phyloP scores from a whole-genome alignment of 2,888 invertebrate genomes.

The Noctua comes region DNA sequence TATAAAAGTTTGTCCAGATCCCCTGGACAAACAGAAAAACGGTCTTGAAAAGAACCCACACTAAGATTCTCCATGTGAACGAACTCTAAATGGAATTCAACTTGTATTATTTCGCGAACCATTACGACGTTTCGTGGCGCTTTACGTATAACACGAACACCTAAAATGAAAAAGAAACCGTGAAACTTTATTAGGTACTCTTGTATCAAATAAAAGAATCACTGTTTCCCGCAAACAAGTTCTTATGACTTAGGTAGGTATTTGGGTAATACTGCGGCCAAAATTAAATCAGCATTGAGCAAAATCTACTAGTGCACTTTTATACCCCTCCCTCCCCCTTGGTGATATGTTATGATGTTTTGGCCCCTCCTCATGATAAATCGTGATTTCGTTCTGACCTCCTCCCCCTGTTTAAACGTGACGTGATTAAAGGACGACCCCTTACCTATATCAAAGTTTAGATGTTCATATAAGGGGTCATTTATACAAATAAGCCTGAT shows the following conservation, averaged over 20 bases:
- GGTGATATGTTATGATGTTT: too few relatives aligned
- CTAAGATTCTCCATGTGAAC: constrained; percentile 6
- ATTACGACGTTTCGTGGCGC: constrained; percentile 23
- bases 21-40: background rate
- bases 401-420: too few relatives aligned
- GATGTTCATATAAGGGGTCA: too few relatives aligned
- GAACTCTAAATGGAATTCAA: constrained; percentile 9
- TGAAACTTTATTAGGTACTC: constrained; percentile 1
- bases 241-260: background rate
- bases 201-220: background rate
- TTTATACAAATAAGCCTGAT: background rate
- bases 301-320: too few relatives aligned
- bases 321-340: too few relatives aligned
- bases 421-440: too few relatives aligned
- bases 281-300: too few relatives aligned
- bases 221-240: background rate
- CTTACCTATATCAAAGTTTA: too few relatives aligned
- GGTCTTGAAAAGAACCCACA: background rate
- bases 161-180: background rate
- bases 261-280: background rate
- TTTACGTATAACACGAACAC: constrained; percentile 10
- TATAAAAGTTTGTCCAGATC: background rate
- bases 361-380: too few relatives aligned
- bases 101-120: constrained; percentile 13
- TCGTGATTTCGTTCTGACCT: too few relatives aligned